Conservation (phyloP, 2,888 invertebrate genomes). For the Cephus runcator region DNA sequence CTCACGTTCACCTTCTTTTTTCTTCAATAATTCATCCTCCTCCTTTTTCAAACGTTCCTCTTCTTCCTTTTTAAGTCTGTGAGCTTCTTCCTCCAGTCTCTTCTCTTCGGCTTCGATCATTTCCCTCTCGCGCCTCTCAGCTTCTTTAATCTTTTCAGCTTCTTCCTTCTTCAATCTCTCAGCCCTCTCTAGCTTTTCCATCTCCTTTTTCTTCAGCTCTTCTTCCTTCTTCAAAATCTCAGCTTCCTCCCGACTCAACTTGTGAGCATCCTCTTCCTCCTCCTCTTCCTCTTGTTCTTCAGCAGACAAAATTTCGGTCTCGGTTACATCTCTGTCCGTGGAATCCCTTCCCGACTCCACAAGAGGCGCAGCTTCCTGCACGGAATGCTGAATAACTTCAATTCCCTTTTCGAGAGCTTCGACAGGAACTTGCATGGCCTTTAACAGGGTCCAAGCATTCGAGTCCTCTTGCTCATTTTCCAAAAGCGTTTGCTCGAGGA, state of each 20-base stretch:
- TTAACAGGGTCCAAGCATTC: constrained; percentile 16
- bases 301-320: constrained; percentile 34
- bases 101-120: constrained; percentile 21
- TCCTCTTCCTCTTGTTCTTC: constrained; percentile 33
- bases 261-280: constrained; percentile 26
- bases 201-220: constrained; percentile 24
- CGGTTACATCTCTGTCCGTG: constrained; percentile 25
- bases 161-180: constrained; percentile 23
- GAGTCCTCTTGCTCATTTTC: constrained; percentile 24
- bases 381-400: constrained; percentile 8
- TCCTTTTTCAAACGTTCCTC: constrained; percentile 45
- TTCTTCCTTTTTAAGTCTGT: constrained; percentile 27
- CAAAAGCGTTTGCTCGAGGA: constrained; percentile 14
- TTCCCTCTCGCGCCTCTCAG: constrained; percentile 24
- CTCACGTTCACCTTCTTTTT: constrained; percentile 48
- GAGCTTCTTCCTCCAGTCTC: constrained; percentile 21
- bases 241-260: constrained; percentile 21
- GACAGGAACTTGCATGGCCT: constrained; percentile 20
- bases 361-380: constrained; percentile 14
- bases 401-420: constrained; percentile 21
- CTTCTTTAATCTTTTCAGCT: constrained; percentile 25
- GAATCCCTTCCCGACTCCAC: constrained; percentile 27
- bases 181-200: constrained; percentile 13
- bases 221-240: constrained; percentile 20
- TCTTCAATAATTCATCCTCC: constrained; percentile 42